Evolutionary conservation across 1,140 invertebrate species (phyloP).

Genomic region (Vanessa atalanta): DNA sequence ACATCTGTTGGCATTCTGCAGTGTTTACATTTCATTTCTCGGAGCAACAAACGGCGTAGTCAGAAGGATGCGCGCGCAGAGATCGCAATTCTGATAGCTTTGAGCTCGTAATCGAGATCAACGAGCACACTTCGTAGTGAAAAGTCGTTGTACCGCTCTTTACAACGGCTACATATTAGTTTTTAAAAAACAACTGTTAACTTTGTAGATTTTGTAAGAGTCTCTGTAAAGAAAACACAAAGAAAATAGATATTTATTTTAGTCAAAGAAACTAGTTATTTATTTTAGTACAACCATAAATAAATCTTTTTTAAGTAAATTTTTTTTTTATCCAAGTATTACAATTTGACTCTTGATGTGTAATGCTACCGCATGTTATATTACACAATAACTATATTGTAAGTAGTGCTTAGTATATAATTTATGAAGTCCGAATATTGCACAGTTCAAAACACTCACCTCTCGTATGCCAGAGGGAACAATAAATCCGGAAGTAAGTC

Average conservation of each 20-base stretch:
- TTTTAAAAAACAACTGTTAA: constrained; percentile 25
- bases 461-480: constrained; percentile 48
- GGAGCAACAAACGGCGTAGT: constrained; percentile 64
- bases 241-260: too few species aligned
- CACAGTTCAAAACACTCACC: constrained; percentile 53
- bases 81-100: constrained; percentile 71
- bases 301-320: too few species aligned
- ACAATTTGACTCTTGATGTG: neutral
- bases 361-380: neutral
- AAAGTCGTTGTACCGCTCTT: constrained; percentile 23
- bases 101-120: constrained; percentile 63
- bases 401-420: constrained; percentile 16
- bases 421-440: constrained; percentile 28
- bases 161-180: constrained; percentile 24
- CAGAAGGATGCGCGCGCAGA: constrained; percentile 65
- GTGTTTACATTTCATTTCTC: constrained; percentile 78
- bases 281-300: too few species aligned
- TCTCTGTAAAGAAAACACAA: neutral
- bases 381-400: constrained; percentile 8
- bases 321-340: too few species aligned
- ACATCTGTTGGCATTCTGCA: constrained; percentile 71
- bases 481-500: constrained; percentile 54
- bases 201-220: constrained; percentile 6
- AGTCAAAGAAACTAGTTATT: too few species aligned
- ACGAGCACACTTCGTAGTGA: constrained; percentile 47